Conservation (phyloP, 2,113 vertebrate genomes). For the Pampusana beccarii region DNA sequence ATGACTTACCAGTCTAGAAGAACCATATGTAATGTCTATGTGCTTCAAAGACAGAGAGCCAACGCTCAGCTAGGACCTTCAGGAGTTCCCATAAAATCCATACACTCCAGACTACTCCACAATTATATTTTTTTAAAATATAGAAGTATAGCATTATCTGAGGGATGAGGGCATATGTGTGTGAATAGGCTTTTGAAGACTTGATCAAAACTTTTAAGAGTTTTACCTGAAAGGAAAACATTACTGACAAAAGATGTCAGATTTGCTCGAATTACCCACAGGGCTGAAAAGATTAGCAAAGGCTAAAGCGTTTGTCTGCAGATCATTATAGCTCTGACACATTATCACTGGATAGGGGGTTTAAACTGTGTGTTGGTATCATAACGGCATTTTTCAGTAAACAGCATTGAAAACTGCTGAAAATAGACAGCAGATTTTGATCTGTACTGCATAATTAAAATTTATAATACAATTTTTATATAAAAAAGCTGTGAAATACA, state of each 20-base stretch:
- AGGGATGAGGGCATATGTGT: background rate
- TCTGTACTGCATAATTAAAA: background rate
- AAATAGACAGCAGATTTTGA: background rate
- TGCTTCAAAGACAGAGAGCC: background rate
- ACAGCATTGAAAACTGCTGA: background rate
- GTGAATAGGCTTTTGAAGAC: background rate
- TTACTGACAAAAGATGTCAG: background rate
- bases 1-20: background rate
- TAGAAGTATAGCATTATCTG: background rate
- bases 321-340: background rate
- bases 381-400: background rate
- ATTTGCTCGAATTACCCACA: background rate
- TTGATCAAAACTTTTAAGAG: background rate
- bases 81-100: background rate
- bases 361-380: background rate
- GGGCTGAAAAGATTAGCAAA: background rate
- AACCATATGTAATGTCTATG: background rate
- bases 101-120: background rate
- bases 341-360: background rate
- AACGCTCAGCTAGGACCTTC: background rate
- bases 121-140: background rate
- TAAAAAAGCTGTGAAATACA: background rate
- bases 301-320: background rate
- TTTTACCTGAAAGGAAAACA: background rate
- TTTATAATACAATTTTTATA: background rate